Evolutionary conservation across 2,888 invertebrate species (phyloP).

Genomic region (Diaprepes abbreviatus): DNA sequence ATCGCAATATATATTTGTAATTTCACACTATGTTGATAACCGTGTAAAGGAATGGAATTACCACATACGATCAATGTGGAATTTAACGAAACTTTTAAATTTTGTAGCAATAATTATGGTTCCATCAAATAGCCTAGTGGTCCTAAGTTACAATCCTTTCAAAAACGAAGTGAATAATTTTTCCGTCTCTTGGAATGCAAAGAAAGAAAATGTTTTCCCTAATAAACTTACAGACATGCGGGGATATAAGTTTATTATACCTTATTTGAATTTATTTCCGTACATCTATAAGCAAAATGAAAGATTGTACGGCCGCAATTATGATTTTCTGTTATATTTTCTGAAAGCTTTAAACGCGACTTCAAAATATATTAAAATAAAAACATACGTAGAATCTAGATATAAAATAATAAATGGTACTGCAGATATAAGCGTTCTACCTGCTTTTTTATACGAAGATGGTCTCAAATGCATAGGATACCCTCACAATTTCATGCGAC

Average conservation of each 20-base stretch:
- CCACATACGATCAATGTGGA: not conserved
- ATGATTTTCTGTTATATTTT: slow-evolving; percentile 16
- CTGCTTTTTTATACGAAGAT: slow-evolving; percentile 4
- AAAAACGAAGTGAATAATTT: slow-evolving; percentile 3
- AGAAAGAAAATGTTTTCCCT: slow-evolving; percentile 1
- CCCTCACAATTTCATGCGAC: slow-evolving; percentile 19
- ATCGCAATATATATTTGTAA: not conserved
- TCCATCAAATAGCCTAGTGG: not conserved
- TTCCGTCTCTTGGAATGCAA: not conserved
- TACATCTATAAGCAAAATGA: slow-evolving; percentile 5
- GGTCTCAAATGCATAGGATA: slow-evolving; percentile 1
- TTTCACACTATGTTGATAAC: not conserved
- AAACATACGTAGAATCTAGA: not conserved
- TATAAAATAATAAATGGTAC: not conserved
- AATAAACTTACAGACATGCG: slow-evolving; percentile 7
- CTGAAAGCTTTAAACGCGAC: slow-evolving; percentile 16
- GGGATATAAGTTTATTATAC: slow-evolving; percentile 1
- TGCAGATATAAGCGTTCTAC: slow-evolving; percentile 2
- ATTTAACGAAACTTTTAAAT: not conserved
- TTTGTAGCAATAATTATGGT: not conserved
- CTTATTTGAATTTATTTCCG: not conserved
- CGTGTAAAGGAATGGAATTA: not conserved
- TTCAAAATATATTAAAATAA: not conserved
- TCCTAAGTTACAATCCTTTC: slow-evolving; percentile 19
- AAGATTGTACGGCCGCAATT: slow-evolving; percentile 1